Evolutionary conservation across 2,797 vertebrate genomes (phyloP), one percentile per base, ranked within the genome.

Genomic region (Percopsis omiscomaycus): DNA sequence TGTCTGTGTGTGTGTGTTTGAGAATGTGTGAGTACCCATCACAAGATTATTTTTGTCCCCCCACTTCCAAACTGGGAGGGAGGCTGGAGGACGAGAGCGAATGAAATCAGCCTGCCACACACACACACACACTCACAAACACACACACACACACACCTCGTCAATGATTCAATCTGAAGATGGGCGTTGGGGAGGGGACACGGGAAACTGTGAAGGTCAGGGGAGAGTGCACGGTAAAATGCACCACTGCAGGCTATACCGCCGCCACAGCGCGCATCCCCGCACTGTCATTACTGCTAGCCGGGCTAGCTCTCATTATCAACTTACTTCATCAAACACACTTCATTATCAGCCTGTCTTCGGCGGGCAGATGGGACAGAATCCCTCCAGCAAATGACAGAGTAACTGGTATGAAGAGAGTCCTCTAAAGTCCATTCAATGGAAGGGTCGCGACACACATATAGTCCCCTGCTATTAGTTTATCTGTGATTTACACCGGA

Each of bases 251-350:
- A 82, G 86, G 83, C 88, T 81, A 83, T 79, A 77, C 69, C 77
- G 70, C 70, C 37, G 63, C 65, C 75, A 81, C 71, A 50, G 47
- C 78, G 82, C 60, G 73, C 67, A 78, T 3, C 12, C 13, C n/a
- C 13, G 1, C 79, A 74, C 79, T 75, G 76, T 86, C 82, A 85
- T 89, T 88, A 85, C 68, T 30, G 84, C 72, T 77, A 78, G 81
- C 75, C 22, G 52, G 49, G 79, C 78, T 82, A 59, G 59, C 70
- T 76, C 81, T 86, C 83, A 83, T 89, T 88, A 88, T 86, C 82
- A 89, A 86, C 84, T 90, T 86, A 86, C 86, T 84, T 88, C 85
- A 88, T 90, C 84, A 89, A 84, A 85, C 75, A 78, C 81, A 89
- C 87, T 86, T 88, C 83, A 89, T 88, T 87, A 89, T 86, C 80